Percentiles rank a stretch among this genome's conserved stretches.
Conservation (phyloP, 2,888 invertebrate species). For the Laothoe populi region DNA sequence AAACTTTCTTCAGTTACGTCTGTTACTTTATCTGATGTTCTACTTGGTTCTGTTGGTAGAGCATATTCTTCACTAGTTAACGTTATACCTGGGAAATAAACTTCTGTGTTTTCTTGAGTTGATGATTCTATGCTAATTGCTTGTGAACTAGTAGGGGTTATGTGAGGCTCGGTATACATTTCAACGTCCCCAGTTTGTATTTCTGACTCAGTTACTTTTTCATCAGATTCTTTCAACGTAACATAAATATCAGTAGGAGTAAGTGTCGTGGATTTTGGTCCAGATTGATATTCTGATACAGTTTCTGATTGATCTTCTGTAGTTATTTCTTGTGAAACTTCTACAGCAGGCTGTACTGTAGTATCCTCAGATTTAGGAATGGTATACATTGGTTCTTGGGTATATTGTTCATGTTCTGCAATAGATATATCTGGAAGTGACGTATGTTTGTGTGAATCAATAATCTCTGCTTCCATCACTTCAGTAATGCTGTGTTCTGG, state of each 20-base stretch:
- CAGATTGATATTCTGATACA: constrained; percentile 7
- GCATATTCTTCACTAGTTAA: constrained; percentile 29
- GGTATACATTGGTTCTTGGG: not conserved
- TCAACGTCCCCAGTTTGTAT: not conserved
- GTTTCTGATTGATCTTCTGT: constrained; percentile 15
- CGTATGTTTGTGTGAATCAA: constrained; percentile 5
- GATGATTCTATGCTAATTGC: not conserved
- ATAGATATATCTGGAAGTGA: not conserved
- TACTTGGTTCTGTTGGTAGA: constrained; percentile 35
- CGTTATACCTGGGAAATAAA: constrained; percentile 23
- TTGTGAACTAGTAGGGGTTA: constrained; percentile 8
- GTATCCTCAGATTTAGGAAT: constrained; percentile 8
- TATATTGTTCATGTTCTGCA: not conserved
- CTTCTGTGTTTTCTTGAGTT: not conserved
- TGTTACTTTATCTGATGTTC: constrained; percentile 33
- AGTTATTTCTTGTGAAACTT: not conserved
- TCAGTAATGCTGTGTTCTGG: not conserved
- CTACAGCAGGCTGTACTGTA: not conserved
- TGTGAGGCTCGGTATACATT: not conserved
- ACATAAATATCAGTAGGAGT: not conserved
- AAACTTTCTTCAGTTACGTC: constrained; percentile 23
- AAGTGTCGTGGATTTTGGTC: not conserved
- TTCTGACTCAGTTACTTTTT: constrained; percentile 12
- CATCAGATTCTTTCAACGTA: not conserved
- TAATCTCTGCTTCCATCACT: not conserved